These are phyloP conservation scores for Elysia chlorotica DNA, from an alignment of 1,140 invertebrate species.

Conservation along the genomic window DNA sequence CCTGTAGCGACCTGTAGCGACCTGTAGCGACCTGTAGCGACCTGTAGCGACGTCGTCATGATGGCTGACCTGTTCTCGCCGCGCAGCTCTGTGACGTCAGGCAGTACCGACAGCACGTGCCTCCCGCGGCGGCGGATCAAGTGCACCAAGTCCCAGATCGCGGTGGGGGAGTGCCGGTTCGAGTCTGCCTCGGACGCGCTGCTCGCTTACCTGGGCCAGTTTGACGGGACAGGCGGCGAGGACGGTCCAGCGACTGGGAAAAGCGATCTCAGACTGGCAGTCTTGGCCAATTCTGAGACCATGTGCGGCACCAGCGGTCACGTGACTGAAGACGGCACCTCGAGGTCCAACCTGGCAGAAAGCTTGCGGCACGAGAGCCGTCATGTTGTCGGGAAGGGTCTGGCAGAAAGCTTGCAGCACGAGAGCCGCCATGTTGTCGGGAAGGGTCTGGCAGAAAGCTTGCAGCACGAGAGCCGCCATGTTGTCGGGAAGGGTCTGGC, in stretches of 20 bases:
- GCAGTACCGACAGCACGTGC: background rate
- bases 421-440: too few species aligned
- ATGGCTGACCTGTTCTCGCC: too few species aligned
- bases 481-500: too few species aligned
- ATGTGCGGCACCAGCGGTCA: background rate
- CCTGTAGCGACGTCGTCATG: too few species aligned
- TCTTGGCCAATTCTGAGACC: background rate
- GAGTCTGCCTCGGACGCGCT: slow-evolving; percentile 45
- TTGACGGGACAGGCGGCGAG: slow-evolving; percentile 27
- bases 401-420: background rate
- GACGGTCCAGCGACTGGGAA: background rate
- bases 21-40: too few species aligned
- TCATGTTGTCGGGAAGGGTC: too few species aligned
- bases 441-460: too few species aligned
- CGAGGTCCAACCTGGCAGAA: background rate
- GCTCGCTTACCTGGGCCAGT: slow-evolving; percentile 41
- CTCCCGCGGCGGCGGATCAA: slow-evolving; percentile 7
- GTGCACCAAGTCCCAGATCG: slow-evolving; percentile 25
- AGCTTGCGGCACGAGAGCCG: background rate
- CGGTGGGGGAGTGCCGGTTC: slow-evolving; percentile 32
- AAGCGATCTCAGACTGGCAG: background rate
- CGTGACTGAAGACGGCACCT: background rate
- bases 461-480: too few species aligned
- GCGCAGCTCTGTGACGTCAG: background rate
- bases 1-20: too few species aligned